Conservation (phyloP, 2,113 vertebrate genomes). For the Ancistrus triradiatus region DNA sequence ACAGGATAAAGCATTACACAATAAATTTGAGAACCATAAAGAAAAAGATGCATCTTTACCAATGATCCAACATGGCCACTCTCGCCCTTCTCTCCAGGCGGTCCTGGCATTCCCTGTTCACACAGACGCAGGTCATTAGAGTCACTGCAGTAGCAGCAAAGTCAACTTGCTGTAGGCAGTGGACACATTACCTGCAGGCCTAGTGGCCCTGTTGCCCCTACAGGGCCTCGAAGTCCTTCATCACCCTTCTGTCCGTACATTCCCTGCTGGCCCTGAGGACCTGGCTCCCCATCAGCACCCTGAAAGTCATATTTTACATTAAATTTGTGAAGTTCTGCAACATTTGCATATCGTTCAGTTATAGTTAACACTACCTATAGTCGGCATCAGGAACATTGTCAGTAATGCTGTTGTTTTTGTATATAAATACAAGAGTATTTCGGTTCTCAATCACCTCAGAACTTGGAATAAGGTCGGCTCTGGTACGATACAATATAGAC, state of each 20-base stretch:
- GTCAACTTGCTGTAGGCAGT: not conserved
- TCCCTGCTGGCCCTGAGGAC: conserved; percentile 83
- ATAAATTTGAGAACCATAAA: not conserved
- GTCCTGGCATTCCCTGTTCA: conserved; percentile 84
- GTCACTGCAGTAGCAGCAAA: not conserved
- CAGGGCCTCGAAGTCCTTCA: conserved; percentile 78
- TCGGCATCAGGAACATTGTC: too few species aligned
- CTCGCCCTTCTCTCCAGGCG: conserved; percentile 85
- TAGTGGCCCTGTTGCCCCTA: conserved; percentile 72
- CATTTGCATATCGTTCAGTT: too few species aligned
- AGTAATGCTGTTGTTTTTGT: too few species aligned
- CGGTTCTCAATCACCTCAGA: too few species aligned
- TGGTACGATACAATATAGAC: too few species aligned
- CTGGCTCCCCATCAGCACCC: conserved; percentile 84
- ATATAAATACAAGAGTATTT: too few species aligned
- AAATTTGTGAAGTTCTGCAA: too few species aligned
- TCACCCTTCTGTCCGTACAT: conserved; percentile 88
- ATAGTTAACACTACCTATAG: too few species aligned
- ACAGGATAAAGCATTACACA: too few species aligned
- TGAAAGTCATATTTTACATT: conserved; percentile 45
- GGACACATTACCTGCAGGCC: conserved; percentile 78
- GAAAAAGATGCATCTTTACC: conserved; percentile 62
- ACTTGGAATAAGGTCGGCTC: too few species aligned
- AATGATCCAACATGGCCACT: conserved; percentile 81
- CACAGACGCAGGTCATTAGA: conserved; percentile 29